phyloP scores from a whole-genome alignment of 2,888 invertebrate species.

The Hydraecia micacea region DNA sequence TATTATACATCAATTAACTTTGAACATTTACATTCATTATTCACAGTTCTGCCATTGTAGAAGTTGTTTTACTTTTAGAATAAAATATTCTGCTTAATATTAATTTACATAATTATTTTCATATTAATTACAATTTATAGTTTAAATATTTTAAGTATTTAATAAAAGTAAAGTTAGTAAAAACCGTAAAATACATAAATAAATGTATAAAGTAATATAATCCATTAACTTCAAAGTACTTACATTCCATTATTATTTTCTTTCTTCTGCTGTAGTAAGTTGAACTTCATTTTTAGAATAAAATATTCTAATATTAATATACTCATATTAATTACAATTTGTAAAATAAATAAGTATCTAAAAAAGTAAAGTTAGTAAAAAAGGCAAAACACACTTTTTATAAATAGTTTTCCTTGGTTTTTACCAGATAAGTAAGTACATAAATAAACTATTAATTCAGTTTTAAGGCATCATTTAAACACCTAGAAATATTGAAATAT shows the following conservation, averaged over 20 bases:
- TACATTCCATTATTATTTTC: too few species aligned
- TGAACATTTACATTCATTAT: background rate
- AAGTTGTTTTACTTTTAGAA: background rate
- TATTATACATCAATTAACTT: background rate
- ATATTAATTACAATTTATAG: background rate
- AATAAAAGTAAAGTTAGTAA: background rate
- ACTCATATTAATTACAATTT: background rate
- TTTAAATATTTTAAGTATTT: background rate
- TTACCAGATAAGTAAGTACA: background rate
- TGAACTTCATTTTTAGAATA: background rate
- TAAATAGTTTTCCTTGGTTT: background rate
- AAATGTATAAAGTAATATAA: too few species aligned
- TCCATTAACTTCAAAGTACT: too few species aligned
- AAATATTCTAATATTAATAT: constrained; percentile 1
- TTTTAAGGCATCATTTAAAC: background rate
- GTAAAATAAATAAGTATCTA: too few species aligned
- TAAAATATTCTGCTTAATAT: background rate
- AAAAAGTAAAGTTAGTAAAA: background rate
- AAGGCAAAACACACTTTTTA: background rate
- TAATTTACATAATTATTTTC: background rate
- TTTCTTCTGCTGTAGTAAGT: background rate
- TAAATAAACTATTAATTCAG: constrained; percentile 4
- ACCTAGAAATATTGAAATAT: background rate
- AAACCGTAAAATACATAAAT: background rate
- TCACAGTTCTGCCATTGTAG: background rate